These are phyloP conservation scores for Argyra leucocephala DNA, from an alignment of 2,888 invertebrate species.

Conservation along the genomic window DNA sequence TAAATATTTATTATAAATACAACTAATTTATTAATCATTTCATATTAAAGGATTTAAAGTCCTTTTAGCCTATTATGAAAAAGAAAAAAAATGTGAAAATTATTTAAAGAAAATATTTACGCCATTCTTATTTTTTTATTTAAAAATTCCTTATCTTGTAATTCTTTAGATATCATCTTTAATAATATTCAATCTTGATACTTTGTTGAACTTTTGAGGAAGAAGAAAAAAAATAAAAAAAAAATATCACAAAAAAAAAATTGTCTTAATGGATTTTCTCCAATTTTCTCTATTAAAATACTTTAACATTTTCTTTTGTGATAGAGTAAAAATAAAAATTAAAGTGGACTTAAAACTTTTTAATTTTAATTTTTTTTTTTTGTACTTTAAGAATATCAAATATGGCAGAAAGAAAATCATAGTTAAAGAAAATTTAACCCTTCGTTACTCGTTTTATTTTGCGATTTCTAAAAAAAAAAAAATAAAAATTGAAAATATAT, in stretches of 20 bases:
- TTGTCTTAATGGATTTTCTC: background rate
- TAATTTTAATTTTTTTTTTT: background rate
- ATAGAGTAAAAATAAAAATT: background rate
- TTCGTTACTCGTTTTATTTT: background rate
- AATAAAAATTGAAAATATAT: background rate
- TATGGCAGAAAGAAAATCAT: too few species aligned
- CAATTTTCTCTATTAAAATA: too few species aligned
- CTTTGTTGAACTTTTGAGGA: background rate
- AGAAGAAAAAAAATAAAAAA: background rate
- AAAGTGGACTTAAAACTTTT: conserved; percentile 1
- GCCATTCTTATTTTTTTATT: background rate
- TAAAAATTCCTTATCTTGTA: background rate
- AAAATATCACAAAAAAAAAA: background rate
- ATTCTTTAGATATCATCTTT: background rate
- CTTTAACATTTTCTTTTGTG: too few species aligned
- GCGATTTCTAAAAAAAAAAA: background rate
- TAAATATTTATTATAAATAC: background rate
- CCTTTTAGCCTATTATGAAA: background rate
- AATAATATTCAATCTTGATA: background rate
- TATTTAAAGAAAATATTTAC: background rate
- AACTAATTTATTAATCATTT: background rate
- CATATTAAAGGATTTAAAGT: background rate
- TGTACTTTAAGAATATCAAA: background rate
- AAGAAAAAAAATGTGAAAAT: background rate
- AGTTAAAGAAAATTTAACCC: background rate